Evolutionary conservation across 2,888 invertebrate species (phyloP).

Genomic region (Odiellus spinosus): DNA sequence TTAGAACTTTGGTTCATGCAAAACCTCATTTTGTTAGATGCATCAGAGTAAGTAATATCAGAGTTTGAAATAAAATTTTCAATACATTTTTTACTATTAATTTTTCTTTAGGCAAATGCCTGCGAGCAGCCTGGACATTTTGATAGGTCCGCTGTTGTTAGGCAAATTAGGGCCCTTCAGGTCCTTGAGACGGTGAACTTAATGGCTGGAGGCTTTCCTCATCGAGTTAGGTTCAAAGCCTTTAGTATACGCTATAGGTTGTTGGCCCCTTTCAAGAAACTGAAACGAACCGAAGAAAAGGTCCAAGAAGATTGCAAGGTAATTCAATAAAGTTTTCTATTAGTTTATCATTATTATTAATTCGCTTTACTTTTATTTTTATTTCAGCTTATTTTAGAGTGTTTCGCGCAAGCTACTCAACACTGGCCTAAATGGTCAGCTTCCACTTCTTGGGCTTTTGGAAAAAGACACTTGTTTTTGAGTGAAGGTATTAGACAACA

Average conservation of each 20-base stretch:
- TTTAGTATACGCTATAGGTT: constrained; percentile 73
- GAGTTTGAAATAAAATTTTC: no score
- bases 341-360: no score
- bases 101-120: constrained; percentile 45
- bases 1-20: constrained; percentile 79
- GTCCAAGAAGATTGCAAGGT: constrained; percentile 45
- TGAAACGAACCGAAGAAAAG: constrained; percentile 32
- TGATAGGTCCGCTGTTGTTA: constrained; percentile 64
- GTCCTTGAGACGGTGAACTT: constrained; percentile 87
- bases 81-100: neutral
- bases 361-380: neutral
- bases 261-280: constrained; percentile 54
- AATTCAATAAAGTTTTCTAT: neutral
- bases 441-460: constrained; percentile 73
- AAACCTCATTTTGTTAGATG: constrained; percentile 88
- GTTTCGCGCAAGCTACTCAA: constrained; percentile 36
- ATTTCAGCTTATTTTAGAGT: constrained; percentile 50
- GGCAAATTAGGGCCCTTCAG: constrained; percentile 74
- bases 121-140: constrained; percentile 64
- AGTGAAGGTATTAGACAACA: constrained; percentile 85
- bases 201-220: constrained; percentile 85
- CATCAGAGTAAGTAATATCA: constrained; percentile 47
- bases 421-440: constrained; percentile 32
- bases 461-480: constrained; percentile 73
- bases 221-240: constrained; percentile 84